Evolutionary conservation across 2,113 vertebrate species (phyloP), one percentile per base, ranked within the genome.

Genomic region (Cephalopterus ornatus): DNA sequence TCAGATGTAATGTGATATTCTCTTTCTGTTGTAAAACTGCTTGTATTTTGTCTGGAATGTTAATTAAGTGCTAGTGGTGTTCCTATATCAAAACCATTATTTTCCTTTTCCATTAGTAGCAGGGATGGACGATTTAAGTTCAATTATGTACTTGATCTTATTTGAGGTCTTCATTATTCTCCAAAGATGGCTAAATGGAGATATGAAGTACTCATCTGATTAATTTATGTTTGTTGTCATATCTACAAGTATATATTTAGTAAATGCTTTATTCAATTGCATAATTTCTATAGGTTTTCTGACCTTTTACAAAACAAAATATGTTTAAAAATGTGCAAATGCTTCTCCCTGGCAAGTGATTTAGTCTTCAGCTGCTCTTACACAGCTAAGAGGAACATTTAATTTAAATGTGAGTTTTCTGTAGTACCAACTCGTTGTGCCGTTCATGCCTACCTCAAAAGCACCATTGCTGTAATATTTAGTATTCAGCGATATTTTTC

Each of bases 121-220:
- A 85, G 28, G 56, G 39, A 67, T 83, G 61, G 55, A 30, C 23
- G 3, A 32, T 68, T 41, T 74, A 85, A 92, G n/a, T 92, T 94
- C 58, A 88, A 6, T 89, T 22, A 95, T 42, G 22, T 79, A 49
- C 50, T 89, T 73, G 53, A 97, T 68, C 14, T 81, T 90, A 46
- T 83, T 90, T 74, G 78, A 96, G 70, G 35, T 96, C 50, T 89
- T 72, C 77, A 90, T 88, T 94, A 89, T 63, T 96, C 91, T 96
- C 50, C 84, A 72, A 61, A 92, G 37, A 62, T 76, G 28, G 49
- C 46, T 88, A 89, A 92, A 59, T 26, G 61, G 42, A 49, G 33
- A 56, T 61, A 52, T 18, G 56, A 86, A 92, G 52, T 92, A 85
- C 44, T 88, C 67, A 52, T 58, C 76, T 58, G 11, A 87, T 81